Conservation (phyloP, 2,888 invertebrate genomes). For the Leucophenga montana region DNA sequence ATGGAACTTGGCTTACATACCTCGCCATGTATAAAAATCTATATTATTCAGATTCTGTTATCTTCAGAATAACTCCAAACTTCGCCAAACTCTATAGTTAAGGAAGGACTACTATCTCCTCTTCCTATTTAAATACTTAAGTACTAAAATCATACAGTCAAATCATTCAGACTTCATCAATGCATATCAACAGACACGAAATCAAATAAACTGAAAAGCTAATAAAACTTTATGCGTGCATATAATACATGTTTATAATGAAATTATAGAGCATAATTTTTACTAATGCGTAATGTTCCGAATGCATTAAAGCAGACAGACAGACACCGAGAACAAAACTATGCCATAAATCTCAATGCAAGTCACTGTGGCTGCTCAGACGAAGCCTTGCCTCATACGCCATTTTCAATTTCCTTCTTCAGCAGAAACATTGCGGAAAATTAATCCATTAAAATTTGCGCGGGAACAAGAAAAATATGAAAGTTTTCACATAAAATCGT, state of each 20-base stretch:
- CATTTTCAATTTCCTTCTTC: slow-evolving; percentile 59
- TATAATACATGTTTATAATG: not conserved
- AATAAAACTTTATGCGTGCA: not conserved
- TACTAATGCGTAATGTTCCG: not conserved
- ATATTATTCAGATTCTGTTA: too few species aligned
- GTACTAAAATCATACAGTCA: too few species aligned
- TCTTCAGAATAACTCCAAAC: too few species aligned
- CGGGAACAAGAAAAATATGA: slow-evolving; percentile 37
- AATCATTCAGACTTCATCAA: too few species aligned
- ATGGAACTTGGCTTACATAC: too few species aligned
- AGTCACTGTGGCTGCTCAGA: not conserved
- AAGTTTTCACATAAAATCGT: slow-evolving; percentile 61
- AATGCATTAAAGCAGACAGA: not conserved
- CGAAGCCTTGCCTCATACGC: not conserved
- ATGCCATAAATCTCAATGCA: not conserved
- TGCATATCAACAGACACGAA: too few species aligned
- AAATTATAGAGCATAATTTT: not conserved
- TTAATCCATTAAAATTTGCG: slow-evolving; percentile 64
- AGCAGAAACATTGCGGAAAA: slow-evolving; percentile 58
- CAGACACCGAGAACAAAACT: not conserved
- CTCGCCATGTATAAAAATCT: too few species aligned
- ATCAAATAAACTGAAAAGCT: not conserved
- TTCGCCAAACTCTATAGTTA: too few species aligned
- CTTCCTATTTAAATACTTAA: too few species aligned
- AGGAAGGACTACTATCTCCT: too few species aligned